phyloP scores from a whole-genome alignment of 2,113 vertebrate genomes.

The Brachirus orientalis region DNA sequence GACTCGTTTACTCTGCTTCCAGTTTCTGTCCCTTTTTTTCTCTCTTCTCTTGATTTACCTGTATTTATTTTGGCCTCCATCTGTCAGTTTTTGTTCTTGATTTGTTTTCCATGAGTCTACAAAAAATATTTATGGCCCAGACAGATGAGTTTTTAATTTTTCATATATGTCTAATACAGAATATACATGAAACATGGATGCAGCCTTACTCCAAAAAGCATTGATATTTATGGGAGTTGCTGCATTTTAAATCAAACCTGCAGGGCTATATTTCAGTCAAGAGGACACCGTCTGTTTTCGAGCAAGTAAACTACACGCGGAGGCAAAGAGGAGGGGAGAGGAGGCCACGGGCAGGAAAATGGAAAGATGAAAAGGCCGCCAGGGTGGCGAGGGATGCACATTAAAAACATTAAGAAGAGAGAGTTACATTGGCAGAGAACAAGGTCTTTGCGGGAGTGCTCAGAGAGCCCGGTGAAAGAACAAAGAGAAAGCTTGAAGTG shows the following conservation, averaged over 20 bases:
- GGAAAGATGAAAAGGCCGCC: conserved; percentile 74
- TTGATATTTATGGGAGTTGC: conserved; percentile 11
- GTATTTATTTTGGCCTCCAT: background rate
- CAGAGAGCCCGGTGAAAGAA: conserved; percentile 49
- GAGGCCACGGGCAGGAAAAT: conserved; percentile 51
- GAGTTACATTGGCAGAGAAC: conserved; percentile 71
- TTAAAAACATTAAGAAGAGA: conserved; percentile 73
- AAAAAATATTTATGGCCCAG: background rate
- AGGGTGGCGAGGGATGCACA: conserved; percentile 62
- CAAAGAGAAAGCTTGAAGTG: conserved; percentile 65
- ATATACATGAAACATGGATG: conserved; percentile 7
- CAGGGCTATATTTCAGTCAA: conserved; percentile 40
- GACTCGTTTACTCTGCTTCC: conserved; percentile 10
- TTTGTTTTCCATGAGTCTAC: background rate
- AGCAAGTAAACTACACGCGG: conserved; percentile 39
- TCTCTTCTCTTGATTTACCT: background rate
- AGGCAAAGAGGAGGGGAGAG: conserved; percentile 20
- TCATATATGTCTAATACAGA: background rate
- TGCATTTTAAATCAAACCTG: conserved; percentile 48
- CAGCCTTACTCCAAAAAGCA: conserved; percentile 15
- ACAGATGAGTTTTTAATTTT: conserved; percentile 2
- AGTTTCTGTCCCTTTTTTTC: conserved; percentile 2
- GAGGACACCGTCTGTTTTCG: conserved; percentile 41
- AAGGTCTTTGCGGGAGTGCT: conserved; percentile 68
- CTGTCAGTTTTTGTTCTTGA: background rate